A percentile compares a stretch with the other conserved stretches of the same genome.
Evolutionary conservation across 2,797 vertebrate species (phyloP).

Genomic region (Anguilla marmorata): DNA sequence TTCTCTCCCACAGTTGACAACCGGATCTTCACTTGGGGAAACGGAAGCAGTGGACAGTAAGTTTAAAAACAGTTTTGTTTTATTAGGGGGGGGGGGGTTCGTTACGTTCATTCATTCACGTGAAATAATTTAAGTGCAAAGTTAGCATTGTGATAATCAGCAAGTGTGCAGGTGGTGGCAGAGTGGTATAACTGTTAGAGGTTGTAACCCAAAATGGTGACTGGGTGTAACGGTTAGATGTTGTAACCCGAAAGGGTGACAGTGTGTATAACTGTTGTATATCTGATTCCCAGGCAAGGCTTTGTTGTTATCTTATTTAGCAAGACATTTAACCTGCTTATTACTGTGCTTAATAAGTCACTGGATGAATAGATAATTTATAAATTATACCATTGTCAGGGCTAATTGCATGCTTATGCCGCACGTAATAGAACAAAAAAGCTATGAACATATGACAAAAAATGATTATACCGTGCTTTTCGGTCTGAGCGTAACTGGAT

Average conservation of each 20-base stretch:
- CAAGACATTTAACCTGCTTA: no score
- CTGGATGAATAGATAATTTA: no score
- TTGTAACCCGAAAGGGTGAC: neutral
- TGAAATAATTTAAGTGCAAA: neutral
- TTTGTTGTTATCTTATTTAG: no score
- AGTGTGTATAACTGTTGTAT: neutral
- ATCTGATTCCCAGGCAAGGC: neutral
- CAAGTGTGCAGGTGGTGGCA: neutral
- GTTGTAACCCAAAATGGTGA: no score
- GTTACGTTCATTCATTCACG: neutral
- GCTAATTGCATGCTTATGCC: no score
- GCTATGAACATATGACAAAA: neutral
- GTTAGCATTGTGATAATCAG: neutral
- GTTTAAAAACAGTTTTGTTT: conserved; percentile 34
- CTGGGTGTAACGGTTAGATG: no score
- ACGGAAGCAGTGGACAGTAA: conserved; percentile 62
- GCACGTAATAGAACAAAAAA: no score
- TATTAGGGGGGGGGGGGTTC: no score
- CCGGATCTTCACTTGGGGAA: conserved; percentile 60
- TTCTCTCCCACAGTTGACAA: conserved; percentile 51
- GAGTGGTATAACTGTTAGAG: neutral
- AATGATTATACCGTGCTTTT: neutral
- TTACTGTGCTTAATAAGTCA: neutral
- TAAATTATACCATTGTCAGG: no score
- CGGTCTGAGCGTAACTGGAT: neutral